Base-by-base conservation (phyloP, 1,140 invertebrate genomes). In the Cheumatopsyche charites region DNA sequence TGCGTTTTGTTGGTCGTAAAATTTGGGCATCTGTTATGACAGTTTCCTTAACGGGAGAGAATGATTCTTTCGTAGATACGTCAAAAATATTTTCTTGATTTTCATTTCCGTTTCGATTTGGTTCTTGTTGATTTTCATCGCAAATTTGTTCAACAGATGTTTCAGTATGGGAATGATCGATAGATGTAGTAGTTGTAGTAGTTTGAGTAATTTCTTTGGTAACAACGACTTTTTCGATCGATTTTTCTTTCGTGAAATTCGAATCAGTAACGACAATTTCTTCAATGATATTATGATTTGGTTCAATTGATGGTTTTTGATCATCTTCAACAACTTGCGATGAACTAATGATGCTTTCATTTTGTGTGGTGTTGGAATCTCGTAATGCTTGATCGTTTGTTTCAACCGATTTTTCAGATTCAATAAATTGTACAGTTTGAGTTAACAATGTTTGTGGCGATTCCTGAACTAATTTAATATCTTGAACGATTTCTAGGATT, bases 1-100 rank as follows among this genome's bases (percentile, higher is more conserved):
- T 86, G 77, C 87, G 90, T 73, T 84, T 86, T 43, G 87, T 88
- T 78, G 85, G 82, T 71, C 80, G 69, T 73, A 76, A 69, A n/a
- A 42, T 77, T 26, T 75, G 23, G 25, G 19, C 17, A 25, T 62
- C 21, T 23, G 15, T 70, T 78, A 5, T 52, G 62, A 65, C 78
- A 80, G n/a, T 78, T 75, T 77, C 81, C 4, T 19, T 78, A 75
- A 82, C 77, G 26, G 80, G 75, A 36, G 77, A 72, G 26, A 77
- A 77, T n/a, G 73, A 71, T 58, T 79, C 79, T 63, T 47, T 45
- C 26, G 23, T 47, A 6, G 21, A 9, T 45, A 47, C 43, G 21
- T 23, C 21, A 36, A 36, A 36, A 36, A 36, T 45, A 21, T 66
- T 1, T 52, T 52, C 5, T 26, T 13, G 58, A 36, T 3, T 63